Evolutionary conservation across 2,113 vertebrate species (phyloP).

Genomic region (Mustela nigripes): DNA sequence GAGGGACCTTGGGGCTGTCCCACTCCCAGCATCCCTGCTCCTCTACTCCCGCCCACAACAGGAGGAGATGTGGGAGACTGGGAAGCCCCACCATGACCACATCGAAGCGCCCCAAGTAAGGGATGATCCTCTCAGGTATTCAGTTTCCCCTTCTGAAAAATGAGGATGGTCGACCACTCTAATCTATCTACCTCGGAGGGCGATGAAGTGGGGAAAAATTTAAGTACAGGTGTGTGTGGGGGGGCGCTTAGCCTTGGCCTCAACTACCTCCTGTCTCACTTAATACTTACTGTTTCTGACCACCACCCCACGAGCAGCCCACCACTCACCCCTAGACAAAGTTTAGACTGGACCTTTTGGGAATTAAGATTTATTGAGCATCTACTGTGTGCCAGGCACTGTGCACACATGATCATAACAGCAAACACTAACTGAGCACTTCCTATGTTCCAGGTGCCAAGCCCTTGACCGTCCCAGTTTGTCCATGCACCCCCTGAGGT

Average conservation of each 20-base stretch:
- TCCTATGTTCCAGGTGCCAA: neutral
- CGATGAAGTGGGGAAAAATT: neutral
- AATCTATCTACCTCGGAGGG: neutral
- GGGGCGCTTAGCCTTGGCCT: neutral
- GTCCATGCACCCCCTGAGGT: neutral
- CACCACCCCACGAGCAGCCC: neutral
- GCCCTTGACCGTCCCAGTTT: neutral
- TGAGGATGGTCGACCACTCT: neutral
- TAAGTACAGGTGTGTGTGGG: no score
- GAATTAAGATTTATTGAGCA: constrained; percentile 76
- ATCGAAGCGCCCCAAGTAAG: neutral
- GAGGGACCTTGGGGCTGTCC: constrained; percentile 44
- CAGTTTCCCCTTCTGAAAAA: constrained; percentile 74
- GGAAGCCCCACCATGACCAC: neutral
- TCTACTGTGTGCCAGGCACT: constrained; percentile 53
- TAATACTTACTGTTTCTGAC: neutral
- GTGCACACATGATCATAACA: neutral
- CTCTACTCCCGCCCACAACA: neutral
- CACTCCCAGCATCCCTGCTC: neutral
- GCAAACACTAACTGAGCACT: constrained; percentile 12
- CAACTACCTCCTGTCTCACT: neutral
- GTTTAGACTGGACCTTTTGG: constrained; percentile 27
- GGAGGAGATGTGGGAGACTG: neutral
- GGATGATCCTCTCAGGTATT: neutral
- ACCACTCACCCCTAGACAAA: neutral